Evolutionary conservation across 2,888 invertebrate species (phyloP).

Genomic region (Dromius quadrimaculatus): DNA sequence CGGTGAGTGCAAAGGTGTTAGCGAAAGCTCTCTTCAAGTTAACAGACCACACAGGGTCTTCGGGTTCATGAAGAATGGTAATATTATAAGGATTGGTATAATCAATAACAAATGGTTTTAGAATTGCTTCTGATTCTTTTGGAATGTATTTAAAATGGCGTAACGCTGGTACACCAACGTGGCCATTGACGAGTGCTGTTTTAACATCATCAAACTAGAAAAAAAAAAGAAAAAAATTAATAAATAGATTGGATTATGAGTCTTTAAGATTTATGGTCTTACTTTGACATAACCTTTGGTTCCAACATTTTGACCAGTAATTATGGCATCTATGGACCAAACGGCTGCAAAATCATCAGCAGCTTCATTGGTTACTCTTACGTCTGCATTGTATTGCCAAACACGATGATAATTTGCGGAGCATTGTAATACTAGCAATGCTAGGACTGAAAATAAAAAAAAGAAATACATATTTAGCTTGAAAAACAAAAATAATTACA

Average conservation of each 20-base stretch:
- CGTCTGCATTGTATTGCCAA: not conserved
- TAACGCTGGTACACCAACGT: not conserved
- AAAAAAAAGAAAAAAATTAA: not conserved
- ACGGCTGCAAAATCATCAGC: not conserved
- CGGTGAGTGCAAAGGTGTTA: constrained; percentile 63
- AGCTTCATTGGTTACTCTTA: not conserved
- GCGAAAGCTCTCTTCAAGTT: constrained; percentile 78
- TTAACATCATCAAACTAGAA: not conserved
- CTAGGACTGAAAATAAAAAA: constrained; percentile 4
- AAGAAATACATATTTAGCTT: too few species aligned
- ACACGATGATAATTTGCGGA: not conserved
- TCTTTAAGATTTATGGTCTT: too few species aligned
- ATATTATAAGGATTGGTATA: not conserved
- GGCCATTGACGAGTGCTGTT: not conserved
- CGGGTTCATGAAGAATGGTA: constrained; percentile 41
- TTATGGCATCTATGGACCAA: not conserved
- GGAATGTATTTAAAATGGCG: not conserved
- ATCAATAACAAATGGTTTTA: not conserved
- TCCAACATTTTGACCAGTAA: not conserved
- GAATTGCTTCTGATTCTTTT: not conserved
- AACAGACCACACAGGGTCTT: constrained; percentile 74
- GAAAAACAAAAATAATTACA: too few species aligned
- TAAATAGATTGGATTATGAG: too few species aligned
- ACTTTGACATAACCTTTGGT: not conserved
- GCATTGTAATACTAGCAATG: not conserved